phyloP scores from a whole-genome alignment of 1,140 invertebrate species.

The Zaprionus lachaisei region DNA sequence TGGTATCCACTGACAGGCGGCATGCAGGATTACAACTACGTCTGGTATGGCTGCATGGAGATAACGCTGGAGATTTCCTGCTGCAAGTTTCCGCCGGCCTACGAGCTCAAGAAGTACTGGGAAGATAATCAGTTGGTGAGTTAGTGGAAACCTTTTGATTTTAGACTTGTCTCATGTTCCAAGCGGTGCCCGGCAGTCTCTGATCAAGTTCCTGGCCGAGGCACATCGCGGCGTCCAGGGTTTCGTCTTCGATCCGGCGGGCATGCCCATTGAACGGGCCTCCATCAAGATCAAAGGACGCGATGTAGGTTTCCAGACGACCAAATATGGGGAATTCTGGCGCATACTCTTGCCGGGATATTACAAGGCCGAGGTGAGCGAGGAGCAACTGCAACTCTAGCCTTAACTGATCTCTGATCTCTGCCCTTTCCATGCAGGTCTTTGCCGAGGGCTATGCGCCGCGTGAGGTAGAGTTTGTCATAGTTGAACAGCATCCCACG shows the following conservation, averaged over 20 bases:
- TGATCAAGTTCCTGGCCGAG: constrained; percentile 94
- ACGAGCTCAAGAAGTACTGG: constrained; percentile 96
- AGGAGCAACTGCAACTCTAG: neutral
- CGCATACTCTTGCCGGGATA: constrained; percentile 92
- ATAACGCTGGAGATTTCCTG: constrained; percentile 98
- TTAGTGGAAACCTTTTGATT: neutral
- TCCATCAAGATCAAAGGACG: constrained; percentile 93
- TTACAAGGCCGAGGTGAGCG: constrained; percentile 91
- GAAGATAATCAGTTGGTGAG: constrained; percentile 95
- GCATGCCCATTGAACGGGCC: constrained; percentile 92
- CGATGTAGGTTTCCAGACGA: constrained; percentile 94
- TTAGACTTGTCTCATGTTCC: neutral
- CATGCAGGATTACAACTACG: constrained; percentile 99
- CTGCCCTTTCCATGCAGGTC: constrained; percentile 86
- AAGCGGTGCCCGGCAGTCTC: constrained; percentile 85
- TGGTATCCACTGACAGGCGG: constrained; percentile 96
- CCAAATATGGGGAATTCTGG: constrained; percentile 97
- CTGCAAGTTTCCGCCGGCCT: constrained; percentile 96
- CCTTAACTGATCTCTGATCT: neutral
- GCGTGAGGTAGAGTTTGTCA: constrained; percentile 93
- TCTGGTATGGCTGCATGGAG: constrained; percentile 99
- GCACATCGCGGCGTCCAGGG: constrained; percentile 93
- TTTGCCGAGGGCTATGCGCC: constrained; percentile 93
- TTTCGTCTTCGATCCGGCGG: constrained; percentile 92
- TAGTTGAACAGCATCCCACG: constrained; percentile 93